Evolutionary conservation across 2,797 vertebrate species (phyloP).

Genomic region (Semotilus atromaculatus): DNA sequence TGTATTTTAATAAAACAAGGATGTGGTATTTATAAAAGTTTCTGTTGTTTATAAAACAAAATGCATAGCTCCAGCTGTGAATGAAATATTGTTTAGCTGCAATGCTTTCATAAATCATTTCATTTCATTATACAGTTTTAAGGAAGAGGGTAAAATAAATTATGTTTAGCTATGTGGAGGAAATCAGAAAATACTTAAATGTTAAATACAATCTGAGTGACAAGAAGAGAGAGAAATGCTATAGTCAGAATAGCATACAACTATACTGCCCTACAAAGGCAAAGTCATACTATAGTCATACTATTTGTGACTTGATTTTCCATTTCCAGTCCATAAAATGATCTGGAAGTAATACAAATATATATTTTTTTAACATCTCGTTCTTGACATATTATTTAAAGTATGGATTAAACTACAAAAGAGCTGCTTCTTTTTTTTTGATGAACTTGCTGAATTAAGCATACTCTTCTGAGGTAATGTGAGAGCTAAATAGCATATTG

Average conservation of each 20-base stretch:
- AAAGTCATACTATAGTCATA: no score
- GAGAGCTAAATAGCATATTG: no score
- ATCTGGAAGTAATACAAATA: no score
- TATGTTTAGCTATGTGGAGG: not conserved
- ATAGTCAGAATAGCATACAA: not conserved
- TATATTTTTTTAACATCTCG: no score
- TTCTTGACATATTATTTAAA: no score
- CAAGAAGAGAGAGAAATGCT: not conserved
- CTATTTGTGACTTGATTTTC: not conserved
- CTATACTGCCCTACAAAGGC: no score
- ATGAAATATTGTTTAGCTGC: not conserved
- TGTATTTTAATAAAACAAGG: not conserved
- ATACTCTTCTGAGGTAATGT: no score
- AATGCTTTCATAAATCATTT: not conserved
- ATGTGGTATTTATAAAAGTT: not conserved
- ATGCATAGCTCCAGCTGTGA: not conserved
- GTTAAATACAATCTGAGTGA: not conserved
- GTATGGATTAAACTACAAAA: not conserved
- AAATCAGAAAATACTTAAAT: not conserved
- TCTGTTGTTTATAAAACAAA: not conserved
- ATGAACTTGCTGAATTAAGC: no score
- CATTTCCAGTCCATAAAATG: no score
- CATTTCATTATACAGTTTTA: not conserved
- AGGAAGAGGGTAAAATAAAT: not conserved
- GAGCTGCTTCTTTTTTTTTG: no score